Base-by-base conservation (phyloP, 2,113 vertebrate genomes). In the Lichenostomus cassidix region DNA sequence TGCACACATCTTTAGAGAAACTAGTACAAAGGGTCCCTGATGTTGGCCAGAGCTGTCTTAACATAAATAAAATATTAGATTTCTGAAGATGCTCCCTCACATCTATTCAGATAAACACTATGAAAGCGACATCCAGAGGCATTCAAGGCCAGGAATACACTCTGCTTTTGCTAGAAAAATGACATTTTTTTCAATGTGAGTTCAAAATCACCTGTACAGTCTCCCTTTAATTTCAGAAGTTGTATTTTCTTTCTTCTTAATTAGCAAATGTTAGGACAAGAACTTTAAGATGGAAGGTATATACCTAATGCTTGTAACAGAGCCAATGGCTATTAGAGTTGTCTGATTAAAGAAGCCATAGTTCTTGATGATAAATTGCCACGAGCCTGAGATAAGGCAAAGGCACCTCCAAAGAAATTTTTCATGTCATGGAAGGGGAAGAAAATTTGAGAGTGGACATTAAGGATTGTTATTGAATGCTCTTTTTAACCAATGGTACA, bases 401-500 rank as follows among this genome's bases (percentile, higher is more conserved):
- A 93, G 46, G 16, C 13, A 84, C 62, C 96, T 97, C 88, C 92
- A 97, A 35, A 88, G 73, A 97, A 97, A 97, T 97, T 94, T 96
- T 98, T 97, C 94, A 85, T 97, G 94, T 97, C 82, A 44, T 92
- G 81, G 90, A 94, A 97, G 80, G 97, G 95, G 92, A 97, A 98
- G 77, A 70, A 95, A 89, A 91, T 96, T 83, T 94, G 76, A 8
- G 3, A 93, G 71, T 89, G 70, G 69, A 87, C 55, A 67, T 94
- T 95, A 96, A 94, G 87, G 89, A 93, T 91, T 96, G 79, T 76
- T 97, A 91, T 67, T 95, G 59, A 82, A 80, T 87, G 70, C 41
- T 95, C 93, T 95, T 97, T 98, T 96, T 95, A 96, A 95, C 91
- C 88, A 88, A 41, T 78, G 53, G 41, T 85, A 96, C 73, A 87